A percentile compares a stretch with the other conserved stretches of the same genome.
Evolutionary conservation across 1,140 invertebrate species (phyloP).

Genomic region (Macrocentrus cingulum): DNA sequence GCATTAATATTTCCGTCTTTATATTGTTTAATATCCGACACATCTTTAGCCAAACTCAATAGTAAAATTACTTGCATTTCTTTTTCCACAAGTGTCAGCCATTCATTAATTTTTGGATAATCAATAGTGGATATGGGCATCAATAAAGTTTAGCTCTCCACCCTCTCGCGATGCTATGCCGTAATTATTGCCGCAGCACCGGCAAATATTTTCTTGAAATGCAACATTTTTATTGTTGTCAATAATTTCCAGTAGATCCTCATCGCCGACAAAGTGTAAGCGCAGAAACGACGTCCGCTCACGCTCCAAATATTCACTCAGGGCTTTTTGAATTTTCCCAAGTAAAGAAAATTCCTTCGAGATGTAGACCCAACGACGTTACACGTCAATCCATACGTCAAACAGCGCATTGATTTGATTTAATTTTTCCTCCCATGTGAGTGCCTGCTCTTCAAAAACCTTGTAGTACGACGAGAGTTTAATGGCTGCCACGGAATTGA

Average conservation of each 20-base stretch:
- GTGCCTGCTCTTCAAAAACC: slow-evolving; percentile 98
- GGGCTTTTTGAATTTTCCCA: slow-evolving; percentile 98
- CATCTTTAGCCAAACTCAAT: slow-evolving; percentile 84
- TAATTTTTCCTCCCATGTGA: slow-evolving; percentile 98
- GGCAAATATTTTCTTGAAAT: slow-evolving; percentile 99
- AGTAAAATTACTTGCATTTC: slow-evolving; percentile 97
- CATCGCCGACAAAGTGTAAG: slow-evolving; percentile 99
- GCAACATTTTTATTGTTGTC: slow-evolving; percentile 99
- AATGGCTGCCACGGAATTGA: slow-evolving; percentile 99
- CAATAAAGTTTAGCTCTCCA: slow-evolving; percentile 90
- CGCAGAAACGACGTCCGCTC: slow-evolving; percentile 97
- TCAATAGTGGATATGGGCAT: slow-evolving; percentile 90
- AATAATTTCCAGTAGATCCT: slow-evolving; percentile 99
- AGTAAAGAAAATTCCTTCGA: slow-evolving; percentile 99
- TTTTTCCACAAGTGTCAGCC: slow-evolving; percentile 92
- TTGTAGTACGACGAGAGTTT: slow-evolving; percentile 99
- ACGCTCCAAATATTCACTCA: slow-evolving; percentile 97
- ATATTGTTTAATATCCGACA: slow-evolving; percentile 87
- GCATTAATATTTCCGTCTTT: slow-evolving; percentile 84
- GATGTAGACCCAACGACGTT: slow-evolving; percentile 98
- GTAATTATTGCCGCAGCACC: slow-evolving; percentile 92
- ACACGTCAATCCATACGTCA: slow-evolving; percentile 99
- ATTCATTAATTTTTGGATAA: slow-evolving; percentile 98
- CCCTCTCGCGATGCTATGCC: slow-evolving; percentile 97
- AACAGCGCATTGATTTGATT: slow-evolving; percentile 97